Conservation (phyloP, 2,113 vertebrate species). For the Brachyhypopomus gauderio region DNA sequence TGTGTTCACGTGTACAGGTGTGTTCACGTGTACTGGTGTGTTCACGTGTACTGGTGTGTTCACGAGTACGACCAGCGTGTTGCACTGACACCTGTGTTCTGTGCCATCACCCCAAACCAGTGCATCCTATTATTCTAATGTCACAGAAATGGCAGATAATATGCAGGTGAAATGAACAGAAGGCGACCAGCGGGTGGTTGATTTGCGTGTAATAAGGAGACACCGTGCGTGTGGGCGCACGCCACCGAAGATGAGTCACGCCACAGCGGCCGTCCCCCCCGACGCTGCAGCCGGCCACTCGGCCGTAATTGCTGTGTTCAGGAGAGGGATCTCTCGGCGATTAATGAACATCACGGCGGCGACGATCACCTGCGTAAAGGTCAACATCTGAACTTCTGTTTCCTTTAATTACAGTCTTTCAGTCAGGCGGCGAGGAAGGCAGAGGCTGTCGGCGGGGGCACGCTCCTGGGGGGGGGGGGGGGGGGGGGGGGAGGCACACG, state of each 20-base stretch:
- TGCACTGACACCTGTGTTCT: constrained; percentile 47
- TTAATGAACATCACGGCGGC: constrained; percentile 69
- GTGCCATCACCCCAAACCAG: constrained; percentile 45
- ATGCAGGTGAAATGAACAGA: constrained; percentile 68
- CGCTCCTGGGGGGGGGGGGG: not conserved
- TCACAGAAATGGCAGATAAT: constrained; percentile 75
- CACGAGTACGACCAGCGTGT: constrained; percentile 20
- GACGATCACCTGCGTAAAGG: constrained; percentile 79
- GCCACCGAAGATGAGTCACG: constrained; percentile 51
- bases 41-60: not conserved
- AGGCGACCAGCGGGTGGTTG: constrained; percentile 59
- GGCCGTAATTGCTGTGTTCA: constrained; percentile 57
- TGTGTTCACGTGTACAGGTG: no score
- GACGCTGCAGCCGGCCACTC: constrained; percentile 48
- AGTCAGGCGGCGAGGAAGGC: constrained; percentile 60
- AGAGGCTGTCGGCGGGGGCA: constrained; percentile 36
- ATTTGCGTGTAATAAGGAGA: constrained; percentile 67
- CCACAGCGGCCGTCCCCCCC: constrained; percentile 42
- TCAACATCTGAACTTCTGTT: constrained; percentile 75
- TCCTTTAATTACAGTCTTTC: constrained; percentile 76
- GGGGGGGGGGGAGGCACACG: constrained; percentile 24
- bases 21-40: no score
- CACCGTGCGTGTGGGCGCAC: constrained; percentile 46
- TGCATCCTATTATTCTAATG: constrained; percentile 74
- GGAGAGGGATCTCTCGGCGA: constrained; percentile 75